Base-by-base conservation (phyloP, 1,140 invertebrate species). In the Dryas iulia region DNA sequence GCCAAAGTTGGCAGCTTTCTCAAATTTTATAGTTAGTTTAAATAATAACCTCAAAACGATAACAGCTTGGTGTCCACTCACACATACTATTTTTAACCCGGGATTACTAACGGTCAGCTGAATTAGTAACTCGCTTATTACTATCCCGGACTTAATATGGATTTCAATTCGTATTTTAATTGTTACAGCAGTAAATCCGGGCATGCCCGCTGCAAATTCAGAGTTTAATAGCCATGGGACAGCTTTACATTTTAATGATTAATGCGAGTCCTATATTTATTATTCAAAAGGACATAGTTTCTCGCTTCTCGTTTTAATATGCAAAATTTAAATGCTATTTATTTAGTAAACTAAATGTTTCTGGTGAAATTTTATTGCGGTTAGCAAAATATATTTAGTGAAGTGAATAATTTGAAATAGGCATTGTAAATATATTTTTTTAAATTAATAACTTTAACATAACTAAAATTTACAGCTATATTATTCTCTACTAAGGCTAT, bases 1-100 rank as follows among this genome's bases (percentile, higher is more conserved):
- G 78, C 69, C 79, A 47, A 57, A 56, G 14, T 69, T 83, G 78
- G 74, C 72, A 56, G 72, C 53, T 30, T 72, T 81, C 70, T 76
- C 81, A 78, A 80, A 73, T 77, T 75, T 67, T 62, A 54, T 35
- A 59, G 76, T 73, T 79, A 78, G 82, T 83, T 84, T 84, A 54
- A 67, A 62, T 84, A 83, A 82, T 82, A 84, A 83, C 84, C 78
- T 54, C 23, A 25, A 82, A 85, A 86, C 83, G 77, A 84, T 83
- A 86, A 82, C 76, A 79, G 82, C 77, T 77, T 82, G 73, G 77
- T 66, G 68, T 69, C 69, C 62, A 69, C 65, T 74, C 71, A 57
- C 57, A 33, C 68, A 30, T 59, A 70, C 70, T 72, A 69, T 8
- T 47, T 47, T 47, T 47, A 58, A 66, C 74, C 58, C 39, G 39